phyloP scores from a whole-genome alignment of 2,797 vertebrate species.

The Cryptoprocta ferox region DNA sequence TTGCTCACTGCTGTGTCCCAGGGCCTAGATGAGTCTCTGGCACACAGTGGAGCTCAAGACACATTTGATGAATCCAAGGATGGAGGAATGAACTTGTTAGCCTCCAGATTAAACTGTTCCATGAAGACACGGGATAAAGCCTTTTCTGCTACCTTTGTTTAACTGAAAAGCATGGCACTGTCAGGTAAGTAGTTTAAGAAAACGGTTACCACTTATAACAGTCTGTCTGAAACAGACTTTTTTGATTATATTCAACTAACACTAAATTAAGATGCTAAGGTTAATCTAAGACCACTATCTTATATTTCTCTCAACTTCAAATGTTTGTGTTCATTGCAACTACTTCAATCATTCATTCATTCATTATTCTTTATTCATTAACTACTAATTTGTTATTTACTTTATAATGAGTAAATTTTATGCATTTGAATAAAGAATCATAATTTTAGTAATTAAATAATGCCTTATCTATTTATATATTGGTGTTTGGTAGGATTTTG shows the following conservation, averaged over 20 bases:
- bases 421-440: conserved; percentile 10
- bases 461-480: background rate
- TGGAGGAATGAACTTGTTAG: background rate
- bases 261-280: background rate
- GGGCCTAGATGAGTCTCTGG: background rate
- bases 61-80: background rate
- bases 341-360: background rate
- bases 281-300: background rate
- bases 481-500: background rate
- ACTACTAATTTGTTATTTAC: background rate
- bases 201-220: background rate
- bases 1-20: background rate
- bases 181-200: background rate
- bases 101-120: background rate
- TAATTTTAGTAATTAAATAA: conserved; percentile 35
- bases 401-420: conserved; percentile 2
- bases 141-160: background rate
- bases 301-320: conserved; percentile 24
- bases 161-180: background rate
- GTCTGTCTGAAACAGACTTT: background rate
- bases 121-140: background rate
- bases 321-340: conserved; percentile 50
- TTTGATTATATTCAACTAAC: background rate
- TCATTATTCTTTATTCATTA: background rate
- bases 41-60: background rate